A percentile compares a stretch with the other conserved stretches of the same genome.
Conservation (phyloP, 2,888 invertebrate species). For the Andrena chrysosceles region DNA sequence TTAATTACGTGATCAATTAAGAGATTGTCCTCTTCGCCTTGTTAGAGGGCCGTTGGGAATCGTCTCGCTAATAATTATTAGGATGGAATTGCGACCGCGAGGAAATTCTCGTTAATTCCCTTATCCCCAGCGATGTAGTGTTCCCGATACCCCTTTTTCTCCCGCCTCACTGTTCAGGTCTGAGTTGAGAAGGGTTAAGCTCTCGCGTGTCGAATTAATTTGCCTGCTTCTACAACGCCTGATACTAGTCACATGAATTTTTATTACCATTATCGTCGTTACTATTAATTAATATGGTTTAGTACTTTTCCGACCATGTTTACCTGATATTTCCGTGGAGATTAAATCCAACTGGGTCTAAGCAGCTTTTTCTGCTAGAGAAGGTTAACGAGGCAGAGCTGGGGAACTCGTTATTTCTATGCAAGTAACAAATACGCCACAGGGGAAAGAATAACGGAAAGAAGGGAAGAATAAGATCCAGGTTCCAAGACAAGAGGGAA, state of each 20-base stretch:
- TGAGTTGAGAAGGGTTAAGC: background rate
- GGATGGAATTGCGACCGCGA: background rate
- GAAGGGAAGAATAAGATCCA: background rate
- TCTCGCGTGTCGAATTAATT: background rate
- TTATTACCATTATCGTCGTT: no score
- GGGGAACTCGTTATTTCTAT: background rate
- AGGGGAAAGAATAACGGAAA: background rate
- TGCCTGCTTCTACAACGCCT: background rate
- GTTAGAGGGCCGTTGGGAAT: background rate
- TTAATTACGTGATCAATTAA: constrained; percentile 51
- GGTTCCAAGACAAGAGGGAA: background rate
- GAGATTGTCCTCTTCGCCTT: constrained; percentile 15
- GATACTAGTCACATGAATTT: background rate
- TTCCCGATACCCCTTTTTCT: background rate
- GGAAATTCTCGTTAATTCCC: constrained; percentile 11
- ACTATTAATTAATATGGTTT: no score
- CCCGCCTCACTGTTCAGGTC: no score
- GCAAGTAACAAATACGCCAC: background rate
- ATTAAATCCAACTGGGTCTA: no score
- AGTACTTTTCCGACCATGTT: no score
- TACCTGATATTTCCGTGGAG: no score
- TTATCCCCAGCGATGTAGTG: background rate
- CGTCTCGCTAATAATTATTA: background rate
- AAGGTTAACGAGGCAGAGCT: background rate
- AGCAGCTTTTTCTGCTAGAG: no score